A percentile compares a stretch with the other conserved stretches of the same genome.
Conservation (phyloP, 2,888 invertebrate genomes). For the Drosophila prolongata region DNA sequence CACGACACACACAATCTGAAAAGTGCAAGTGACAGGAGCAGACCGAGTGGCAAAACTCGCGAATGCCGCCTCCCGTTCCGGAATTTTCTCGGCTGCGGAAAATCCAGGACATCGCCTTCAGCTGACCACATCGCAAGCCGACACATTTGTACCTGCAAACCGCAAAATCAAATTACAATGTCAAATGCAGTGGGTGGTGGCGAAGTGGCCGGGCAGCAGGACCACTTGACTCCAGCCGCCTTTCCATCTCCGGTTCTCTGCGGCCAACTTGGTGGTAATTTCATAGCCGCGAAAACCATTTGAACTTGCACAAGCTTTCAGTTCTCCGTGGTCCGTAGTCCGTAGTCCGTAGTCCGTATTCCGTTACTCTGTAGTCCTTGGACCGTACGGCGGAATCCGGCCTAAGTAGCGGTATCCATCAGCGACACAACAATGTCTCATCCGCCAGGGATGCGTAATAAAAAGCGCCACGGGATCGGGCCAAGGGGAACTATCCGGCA, state of each 20-base stretch:
- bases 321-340: constrained; percentile 6
- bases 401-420: constrained; percentile 73
- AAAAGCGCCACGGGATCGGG: constrained; percentile 40
- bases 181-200: constrained; percentile 6
- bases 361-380: neutral
- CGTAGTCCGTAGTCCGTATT: neutral
- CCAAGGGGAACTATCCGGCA: neutral
- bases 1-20: constrained; percentile 44
- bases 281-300: constrained; percentile 64
- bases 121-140: constrained; percentile 53
- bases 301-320: constrained; percentile 62
- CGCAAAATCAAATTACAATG: constrained; percentile 72
- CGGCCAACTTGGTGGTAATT: constrained; percentile 54
- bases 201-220: too few species aligned
- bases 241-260: constrained; percentile 8
- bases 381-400: constrained; percentile 23
- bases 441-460: constrained; percentile 56
- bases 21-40: constrained; percentile 60
- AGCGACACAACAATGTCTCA: constrained; percentile 65
- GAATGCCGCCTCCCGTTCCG: constrained; percentile 1
- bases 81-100: too few species aligned
- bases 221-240: neutral
- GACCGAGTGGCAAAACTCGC: constrained; percentile 47
- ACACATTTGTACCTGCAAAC: constrained; percentile 47
- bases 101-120: constrained; percentile 5